phyloP scores from a whole-genome alignment of 2,888 invertebrate species.

The Lacanobia oleracea region DNA sequence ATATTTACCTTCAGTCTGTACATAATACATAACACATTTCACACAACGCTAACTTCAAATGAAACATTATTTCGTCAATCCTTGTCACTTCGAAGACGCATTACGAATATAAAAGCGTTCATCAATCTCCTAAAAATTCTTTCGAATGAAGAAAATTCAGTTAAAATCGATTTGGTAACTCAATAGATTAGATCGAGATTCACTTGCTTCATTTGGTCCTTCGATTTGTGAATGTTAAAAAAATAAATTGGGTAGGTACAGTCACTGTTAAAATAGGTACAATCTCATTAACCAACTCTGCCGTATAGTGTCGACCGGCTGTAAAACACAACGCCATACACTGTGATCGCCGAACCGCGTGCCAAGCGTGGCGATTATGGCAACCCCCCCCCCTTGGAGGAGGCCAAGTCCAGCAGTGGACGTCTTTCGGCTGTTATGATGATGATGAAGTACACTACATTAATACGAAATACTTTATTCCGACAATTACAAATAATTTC shows the following conservation, averaged over 20 bases:
- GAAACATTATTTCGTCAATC: slow-evolving; percentile 42
- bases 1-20: slow-evolving; percentile 19
- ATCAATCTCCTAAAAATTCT: slow-evolving; percentile 48
- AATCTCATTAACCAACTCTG: not conserved
- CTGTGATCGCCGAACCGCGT: too few relatives aligned
- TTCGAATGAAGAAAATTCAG: slow-evolving; percentile 47
- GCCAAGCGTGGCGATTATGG: too few relatives aligned
- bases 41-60: slow-evolving; percentile 24
- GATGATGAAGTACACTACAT: too few relatives aligned
- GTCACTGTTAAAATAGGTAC: not conserved
- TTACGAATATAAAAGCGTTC: slow-evolving; percentile 45
- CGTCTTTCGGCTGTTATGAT: too few relatives aligned
- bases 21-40: slow-evolving; percentile 18
- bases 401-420: too few relatives aligned
- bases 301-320: too few relatives aligned
- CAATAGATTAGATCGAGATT: slow-evolving; percentile 49
- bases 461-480: too few relatives aligned
- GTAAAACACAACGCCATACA: too few relatives aligned
- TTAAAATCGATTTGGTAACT: slow-evolving; percentile 54
- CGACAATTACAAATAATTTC: too few relatives aligned
- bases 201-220: slow-evolving; percentile 44
- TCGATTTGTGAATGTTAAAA: slow-evolving; percentile 47
- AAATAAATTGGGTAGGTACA: slow-evolving; percentile 37
- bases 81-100: slow-evolving; percentile 36
- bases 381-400: too few relatives aligned